Percentiles rank a stretch among this genome's conserved stretches.
These are phyloP conservation scores for Mus pahari DNA, from an alignment of 2,113 vertebrate species.

Conservation along the genomic window DNA sequence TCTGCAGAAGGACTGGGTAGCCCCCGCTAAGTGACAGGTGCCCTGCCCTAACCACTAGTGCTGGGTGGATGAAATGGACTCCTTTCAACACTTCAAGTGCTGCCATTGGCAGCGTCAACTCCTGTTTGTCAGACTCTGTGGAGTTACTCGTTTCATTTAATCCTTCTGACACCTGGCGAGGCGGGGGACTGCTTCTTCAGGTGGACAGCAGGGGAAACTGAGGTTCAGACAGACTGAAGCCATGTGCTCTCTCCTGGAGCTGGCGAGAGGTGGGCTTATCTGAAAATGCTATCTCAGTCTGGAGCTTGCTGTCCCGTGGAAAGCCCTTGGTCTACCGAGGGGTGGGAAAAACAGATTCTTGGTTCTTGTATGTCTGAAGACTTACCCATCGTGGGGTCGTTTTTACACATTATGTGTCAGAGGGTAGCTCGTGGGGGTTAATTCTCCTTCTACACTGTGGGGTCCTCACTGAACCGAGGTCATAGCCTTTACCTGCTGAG, in stretches of 20 bases:
- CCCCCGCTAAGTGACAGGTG: not conserved
- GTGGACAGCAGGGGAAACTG: not conserved
- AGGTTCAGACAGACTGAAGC: not conserved
- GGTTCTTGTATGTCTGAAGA: not conserved
- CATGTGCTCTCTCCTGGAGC: not conserved
- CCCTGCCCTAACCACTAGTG: not conserved
- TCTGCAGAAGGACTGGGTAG: not conserved
- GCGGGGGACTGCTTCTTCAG: not conserved
- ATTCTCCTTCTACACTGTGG: not conserved
- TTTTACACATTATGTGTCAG: not conserved
- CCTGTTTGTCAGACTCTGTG: not conserved
- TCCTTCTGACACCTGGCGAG: not conserved
- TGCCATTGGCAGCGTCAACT: accelerated
- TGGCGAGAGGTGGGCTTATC: not conserved
- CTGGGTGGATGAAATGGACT: not conserved
- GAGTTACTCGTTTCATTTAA: not conserved
- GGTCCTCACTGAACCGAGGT: not conserved
- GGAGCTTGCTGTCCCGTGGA: not conserved
- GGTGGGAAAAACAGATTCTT: no score
- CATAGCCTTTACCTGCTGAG: not conserved
- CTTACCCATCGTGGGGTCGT: not conserved
- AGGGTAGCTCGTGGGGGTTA: not conserved
- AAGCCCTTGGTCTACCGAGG: not conserved
- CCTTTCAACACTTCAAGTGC: accelerated
- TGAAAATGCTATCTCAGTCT: not conserved